Evolutionary conservation across 2,113 vertebrate species (phyloP), one percentile per base, ranked within the genome.

Genomic region (Phycodurus eques): DNA sequence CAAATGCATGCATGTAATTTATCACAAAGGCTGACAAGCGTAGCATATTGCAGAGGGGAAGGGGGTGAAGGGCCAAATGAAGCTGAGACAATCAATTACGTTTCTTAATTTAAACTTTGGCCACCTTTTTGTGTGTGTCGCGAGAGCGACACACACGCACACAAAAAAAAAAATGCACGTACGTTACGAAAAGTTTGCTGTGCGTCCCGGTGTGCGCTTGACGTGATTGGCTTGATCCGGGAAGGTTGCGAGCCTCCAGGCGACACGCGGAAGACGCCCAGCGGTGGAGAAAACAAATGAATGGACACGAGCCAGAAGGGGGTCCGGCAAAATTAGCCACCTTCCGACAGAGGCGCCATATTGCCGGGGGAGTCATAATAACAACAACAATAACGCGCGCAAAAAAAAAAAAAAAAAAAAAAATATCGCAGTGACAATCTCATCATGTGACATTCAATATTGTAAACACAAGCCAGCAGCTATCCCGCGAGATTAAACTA

Each of bases 1-100:
- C 95, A 97, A 99, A 99, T 97, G 89, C 88, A 95, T 94, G 92
- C 93, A 94, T 84, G 94, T 95, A 94, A 97, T 98, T 95, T 94
- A 96, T 98, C 96, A 98, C 89, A 75, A 86, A 93, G 92, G 92
- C 94, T 97, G 96, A 96, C 96, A 98, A 95, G 94, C 95, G 93
- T 94, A 94, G 94, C 94, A 95, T 96, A 96, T 95, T 95, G 95
- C 92, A 92, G 51, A 3, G 90, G 92, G 92, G 92, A 92, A 91
- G 89, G 94, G 93, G 93, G 93, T 89, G 91, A 92, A 92, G 95
- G 91, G 92, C 91, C 95, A 94, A 92, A 92, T 94, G 92, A 94
- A 81, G 93, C 92, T 90, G 90, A 93, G 93, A 94, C 94, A 96
- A 96, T 95, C 95, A 95, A 96, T 96, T 96, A 94, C 93, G 94